Evolutionary conservation across 2,113 vertebrate species (phyloP).

Genomic region (Pachycephala philippinensis): DNA sequence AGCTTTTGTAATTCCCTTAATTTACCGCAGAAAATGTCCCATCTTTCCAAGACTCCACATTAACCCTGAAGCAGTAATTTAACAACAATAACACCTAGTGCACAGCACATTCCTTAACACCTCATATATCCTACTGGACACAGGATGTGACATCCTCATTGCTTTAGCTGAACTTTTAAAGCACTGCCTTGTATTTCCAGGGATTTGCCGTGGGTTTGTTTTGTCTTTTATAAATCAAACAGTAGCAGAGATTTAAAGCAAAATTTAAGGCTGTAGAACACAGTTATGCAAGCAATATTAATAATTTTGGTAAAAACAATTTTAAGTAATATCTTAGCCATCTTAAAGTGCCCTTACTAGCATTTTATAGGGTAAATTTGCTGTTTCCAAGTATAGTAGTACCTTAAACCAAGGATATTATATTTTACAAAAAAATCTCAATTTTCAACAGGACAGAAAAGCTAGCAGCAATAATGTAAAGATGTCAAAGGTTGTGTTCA

Average conservation of each 20-base stretch:
- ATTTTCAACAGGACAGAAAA: neutral
- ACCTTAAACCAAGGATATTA: neutral
- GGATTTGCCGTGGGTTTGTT: neutral
- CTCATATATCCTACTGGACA: neutral
- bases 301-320: neutral
- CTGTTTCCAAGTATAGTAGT: neutral
- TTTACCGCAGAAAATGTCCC: neutral
- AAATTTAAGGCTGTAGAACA: neutral
- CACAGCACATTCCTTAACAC: neutral
- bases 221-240: neutral
- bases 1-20: neutral
- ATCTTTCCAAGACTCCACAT: neutral
- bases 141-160: neutral
- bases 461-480: neutral
- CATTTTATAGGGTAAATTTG: neutral
- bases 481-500: neutral
- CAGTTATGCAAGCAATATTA: neutral
- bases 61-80: neutral
- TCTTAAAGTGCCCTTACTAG: neutral
- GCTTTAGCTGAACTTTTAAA: neutral
- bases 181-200: accelerated
- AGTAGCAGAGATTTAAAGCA: neutral
- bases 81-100: neutral
- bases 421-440: neutral
- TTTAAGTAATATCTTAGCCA: neutral